These are phyloP conservation scores for Hystrix brachyura DNA, from an alignment of 2,113 vertebrate species.

Conservation along the genomic window DNA sequence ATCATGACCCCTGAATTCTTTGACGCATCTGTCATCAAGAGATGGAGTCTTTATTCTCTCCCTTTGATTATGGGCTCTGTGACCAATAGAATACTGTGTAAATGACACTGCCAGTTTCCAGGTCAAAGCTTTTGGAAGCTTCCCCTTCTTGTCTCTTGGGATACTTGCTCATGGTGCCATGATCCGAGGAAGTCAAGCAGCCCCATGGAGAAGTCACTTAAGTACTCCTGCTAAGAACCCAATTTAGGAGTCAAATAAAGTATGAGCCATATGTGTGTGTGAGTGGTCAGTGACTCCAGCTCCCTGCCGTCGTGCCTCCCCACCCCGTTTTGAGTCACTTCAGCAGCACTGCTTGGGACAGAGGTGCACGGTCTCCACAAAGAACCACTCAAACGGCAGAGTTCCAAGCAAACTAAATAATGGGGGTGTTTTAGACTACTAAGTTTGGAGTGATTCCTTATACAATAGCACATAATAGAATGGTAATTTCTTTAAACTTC, in stretches of 20 bases:
- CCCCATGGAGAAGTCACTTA: background rate
- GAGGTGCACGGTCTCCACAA: background rate
- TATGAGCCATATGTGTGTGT: background rate
- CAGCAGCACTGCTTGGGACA: background rate
- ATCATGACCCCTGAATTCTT: background rate
- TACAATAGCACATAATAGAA: background rate
- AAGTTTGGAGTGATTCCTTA: background rate
- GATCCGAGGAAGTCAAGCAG: background rate
- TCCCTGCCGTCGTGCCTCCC: background rate
- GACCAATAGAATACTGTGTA: background rate
- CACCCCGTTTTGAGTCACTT: background rate
- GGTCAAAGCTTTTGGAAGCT: background rate
- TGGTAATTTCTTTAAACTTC: background rate
- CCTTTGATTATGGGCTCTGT: background rate
- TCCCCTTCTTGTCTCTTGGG: background rate
- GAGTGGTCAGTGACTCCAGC: background rate
- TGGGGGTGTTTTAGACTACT: background rate
- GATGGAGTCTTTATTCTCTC: background rate
- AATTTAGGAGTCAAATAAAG: background rate
- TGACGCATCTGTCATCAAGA: background rate
- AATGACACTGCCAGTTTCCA: background rate
- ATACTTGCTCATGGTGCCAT: too few species aligned
- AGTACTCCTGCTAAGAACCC: background rate
- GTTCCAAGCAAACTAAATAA: background rate
- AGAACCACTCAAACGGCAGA: background rate